These are phyloP conservation scores for Andrena trimmerana DNA, from an alignment of 2,888 invertebrate species.

Conservation along the genomic window DNA sequence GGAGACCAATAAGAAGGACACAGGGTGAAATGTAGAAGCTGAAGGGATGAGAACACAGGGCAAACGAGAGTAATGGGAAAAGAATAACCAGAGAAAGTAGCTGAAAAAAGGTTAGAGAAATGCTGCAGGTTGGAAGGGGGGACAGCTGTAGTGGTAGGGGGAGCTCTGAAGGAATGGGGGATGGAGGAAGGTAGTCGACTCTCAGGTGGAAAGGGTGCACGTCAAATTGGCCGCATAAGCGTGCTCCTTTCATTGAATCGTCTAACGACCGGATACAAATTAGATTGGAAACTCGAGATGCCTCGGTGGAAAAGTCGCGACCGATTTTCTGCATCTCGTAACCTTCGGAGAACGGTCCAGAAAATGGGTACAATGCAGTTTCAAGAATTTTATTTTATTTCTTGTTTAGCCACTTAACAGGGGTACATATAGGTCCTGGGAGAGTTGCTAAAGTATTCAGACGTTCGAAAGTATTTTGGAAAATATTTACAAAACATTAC, in stretches of 20 bases:
- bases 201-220: constrained; percentile 47
- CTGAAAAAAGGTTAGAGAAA: background rate
- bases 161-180: constrained; percentile 3
- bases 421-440: no score
- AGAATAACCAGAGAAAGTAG: constrained; percentile 3
- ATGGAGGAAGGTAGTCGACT: constrained; percentile 9
- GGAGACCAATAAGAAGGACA: background rate
- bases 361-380: constrained; percentile 23
- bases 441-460: no score
- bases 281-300: constrained; percentile 70
- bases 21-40: background rate
- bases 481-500: no score
- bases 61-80: background rate
- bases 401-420: constrained; percentile 2
- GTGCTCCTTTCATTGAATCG: constrained; percentile 61
- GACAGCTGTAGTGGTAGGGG: constrained; percentile 16
- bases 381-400: constrained; percentile 15
- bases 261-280: constrained; percentile 74
- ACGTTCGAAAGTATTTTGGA: no score
- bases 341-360: background rate
- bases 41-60: background rate
- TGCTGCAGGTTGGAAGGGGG: constrained; percentile 2
- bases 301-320: constrained; percentile 20
- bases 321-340: constrained; percentile 42
- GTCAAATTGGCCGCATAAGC: constrained; percentile 73